Conservation (phyloP, 1,140 invertebrate genomes). For the Achatina immaculata region DNA sequence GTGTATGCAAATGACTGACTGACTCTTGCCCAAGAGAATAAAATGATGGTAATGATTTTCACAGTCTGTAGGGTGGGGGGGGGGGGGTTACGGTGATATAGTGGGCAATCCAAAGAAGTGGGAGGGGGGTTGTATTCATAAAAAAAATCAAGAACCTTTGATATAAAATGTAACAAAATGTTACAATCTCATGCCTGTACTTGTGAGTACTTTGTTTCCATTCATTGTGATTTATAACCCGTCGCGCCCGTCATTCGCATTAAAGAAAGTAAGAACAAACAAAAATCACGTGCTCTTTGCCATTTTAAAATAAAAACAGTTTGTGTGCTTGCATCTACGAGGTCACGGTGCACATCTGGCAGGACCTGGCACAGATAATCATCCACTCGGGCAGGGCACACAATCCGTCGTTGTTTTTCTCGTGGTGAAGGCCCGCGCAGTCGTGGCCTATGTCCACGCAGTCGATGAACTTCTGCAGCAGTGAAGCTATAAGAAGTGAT, state of each 20-base stretch:
- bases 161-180: no score
- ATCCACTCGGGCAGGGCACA: slow-evolving; percentile 4
- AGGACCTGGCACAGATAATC: neutral
- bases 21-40: no score
- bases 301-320: neutral
- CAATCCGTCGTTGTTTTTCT: neutral
- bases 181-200: neutral
- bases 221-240: no score
- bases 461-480: neutral
- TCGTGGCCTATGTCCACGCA: neutral
- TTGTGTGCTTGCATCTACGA: neutral
- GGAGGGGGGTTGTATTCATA: no score
- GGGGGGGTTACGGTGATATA: no score
- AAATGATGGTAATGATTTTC: no score
- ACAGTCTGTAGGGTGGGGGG: no score
- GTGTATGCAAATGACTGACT: no score
- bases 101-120: no score
- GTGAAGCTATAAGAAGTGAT: neutral
- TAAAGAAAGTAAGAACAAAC: neutral
- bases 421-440: neutral
- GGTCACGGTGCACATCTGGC: neutral
- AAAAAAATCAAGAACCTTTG: no score
- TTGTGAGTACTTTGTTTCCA: no score
- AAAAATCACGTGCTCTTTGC: neutral
- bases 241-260: neutral